phyloP scores from a whole-genome alignment of 2,797 vertebrate species.

The Urophycis tenuis region DNA sequence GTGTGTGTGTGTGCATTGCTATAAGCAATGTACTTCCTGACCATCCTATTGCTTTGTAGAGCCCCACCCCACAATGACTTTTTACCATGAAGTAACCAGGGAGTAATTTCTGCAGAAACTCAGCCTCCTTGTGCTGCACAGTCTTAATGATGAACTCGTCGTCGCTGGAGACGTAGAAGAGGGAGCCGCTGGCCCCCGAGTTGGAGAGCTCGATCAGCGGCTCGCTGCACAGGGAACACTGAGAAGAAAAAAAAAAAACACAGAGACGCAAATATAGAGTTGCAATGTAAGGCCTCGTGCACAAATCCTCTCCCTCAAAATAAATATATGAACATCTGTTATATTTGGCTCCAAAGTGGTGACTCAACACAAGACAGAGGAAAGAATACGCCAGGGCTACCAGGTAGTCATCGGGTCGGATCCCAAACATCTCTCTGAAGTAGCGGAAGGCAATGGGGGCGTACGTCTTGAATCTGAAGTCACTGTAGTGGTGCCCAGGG shows the following conservation, averaged over 20 bases:
- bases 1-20: no score
- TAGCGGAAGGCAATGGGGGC: conserved; percentile 95
- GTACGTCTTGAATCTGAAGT: conserved; percentile 96
- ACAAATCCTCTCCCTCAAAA: not conserved
- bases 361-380: not conserved
- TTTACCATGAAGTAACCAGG: conserved; percentile 97
- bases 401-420: conserved; percentile 92
- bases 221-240: conserved; percentile 91
- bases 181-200: conserved; percentile 89
- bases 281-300: no score
- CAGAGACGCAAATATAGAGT: not conserved
- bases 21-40: not conserved
- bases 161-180: conserved; percentile 92
- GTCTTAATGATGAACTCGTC: conserved; percentile 98
- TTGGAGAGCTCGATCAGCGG: conserved; percentile 87
- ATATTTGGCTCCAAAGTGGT: not conserved
- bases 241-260: conserved; percentile 24
- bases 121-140: conserved; percentile 94
- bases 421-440: conserved; percentile 93
- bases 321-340: not conserved
- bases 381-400: conserved; percentile 58
- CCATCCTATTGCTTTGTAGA: not conserved
- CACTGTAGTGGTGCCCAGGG: conserved; percentile 90
- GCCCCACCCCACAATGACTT: not conserved
- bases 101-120: conserved; percentile 94